phyloP scores from a whole-genome alignment of 2,797 vertebrate species.

The Dendrocincla fuliginosa region DNA sequence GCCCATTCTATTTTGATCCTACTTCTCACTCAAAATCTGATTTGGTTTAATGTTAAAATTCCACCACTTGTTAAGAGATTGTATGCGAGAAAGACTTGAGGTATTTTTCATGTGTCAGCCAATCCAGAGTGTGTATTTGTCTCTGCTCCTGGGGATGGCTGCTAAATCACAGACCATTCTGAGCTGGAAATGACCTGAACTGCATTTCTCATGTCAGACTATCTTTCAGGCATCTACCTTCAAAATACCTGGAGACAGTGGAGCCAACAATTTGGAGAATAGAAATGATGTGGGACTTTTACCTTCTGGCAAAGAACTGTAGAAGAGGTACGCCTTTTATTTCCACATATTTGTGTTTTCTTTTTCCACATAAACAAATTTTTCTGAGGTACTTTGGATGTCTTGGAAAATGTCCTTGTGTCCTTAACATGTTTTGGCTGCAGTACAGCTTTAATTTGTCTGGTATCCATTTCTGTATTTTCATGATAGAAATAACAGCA shows the following conservation, averaged over 20 bases:
- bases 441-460: neutral
- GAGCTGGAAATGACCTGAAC: neutral
- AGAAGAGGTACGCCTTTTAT: neutral
- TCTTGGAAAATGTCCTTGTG: neutral
- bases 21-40: neutral
- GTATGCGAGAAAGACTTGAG: rapidly evolving
- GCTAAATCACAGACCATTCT: neutral
- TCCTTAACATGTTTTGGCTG: neutral
- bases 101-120: neutral
- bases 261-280: neutral
- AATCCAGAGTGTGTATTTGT: neutral
- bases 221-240: neutral
- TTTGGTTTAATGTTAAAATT: neutral
- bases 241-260: neutral
- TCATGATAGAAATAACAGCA: neutral
- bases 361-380: neutral
- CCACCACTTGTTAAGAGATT: neutral
- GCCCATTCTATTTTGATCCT: neutral
- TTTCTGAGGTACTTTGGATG: neutral
- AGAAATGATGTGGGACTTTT: neutral
- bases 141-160: neutral
- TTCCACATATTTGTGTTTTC: neutral
- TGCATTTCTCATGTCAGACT: neutral
- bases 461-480: neutral
- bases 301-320: neutral